phyloP scores from a whole-genome alignment of 2,113 vertebrate genomes.

The Cinclus cinclus region DNA sequence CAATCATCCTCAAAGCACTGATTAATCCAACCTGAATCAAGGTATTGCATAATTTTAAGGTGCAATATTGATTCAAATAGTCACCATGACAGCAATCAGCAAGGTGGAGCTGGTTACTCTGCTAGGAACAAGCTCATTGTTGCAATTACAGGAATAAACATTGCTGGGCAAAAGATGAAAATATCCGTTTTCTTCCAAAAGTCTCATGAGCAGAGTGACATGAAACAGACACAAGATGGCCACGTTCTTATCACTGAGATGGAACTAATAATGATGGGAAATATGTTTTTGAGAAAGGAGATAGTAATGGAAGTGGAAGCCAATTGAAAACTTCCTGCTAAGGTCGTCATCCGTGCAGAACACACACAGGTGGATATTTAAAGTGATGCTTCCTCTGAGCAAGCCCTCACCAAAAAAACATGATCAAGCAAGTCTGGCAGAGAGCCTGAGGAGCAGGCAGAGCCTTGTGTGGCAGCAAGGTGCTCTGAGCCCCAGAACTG shows the following conservation, averaged over 20 bases:
- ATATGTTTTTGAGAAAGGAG: background rate
- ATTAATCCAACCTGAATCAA: background rate
- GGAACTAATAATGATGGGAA: background rate
- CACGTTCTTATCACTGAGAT: background rate
- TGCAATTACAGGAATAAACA: background rate
- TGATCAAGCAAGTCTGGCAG: background rate
- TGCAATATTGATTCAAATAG: background rate
- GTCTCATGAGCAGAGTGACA: background rate
- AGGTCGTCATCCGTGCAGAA: background rate
- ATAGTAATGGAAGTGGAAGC: rapidly evolving
- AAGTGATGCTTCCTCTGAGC: background rate
- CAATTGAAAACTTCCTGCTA: background rate
- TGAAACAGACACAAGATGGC: background rate
- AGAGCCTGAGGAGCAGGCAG: background rate
- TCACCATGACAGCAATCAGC: background rate
- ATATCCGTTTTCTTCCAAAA: background rate
- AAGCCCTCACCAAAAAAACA: background rate
- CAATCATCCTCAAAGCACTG: background rate
- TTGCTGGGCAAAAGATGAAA: background rate
- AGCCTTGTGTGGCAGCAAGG: background rate
- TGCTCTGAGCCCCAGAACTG: background rate
- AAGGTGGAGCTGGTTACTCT: background rate
- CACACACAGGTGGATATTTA: background rate
- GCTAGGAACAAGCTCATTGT: background rate
- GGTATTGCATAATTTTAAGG: background rate